phyloP scores from a whole-genome alignment of 1,140 invertebrate species.

The Idris sp. region DNA sequence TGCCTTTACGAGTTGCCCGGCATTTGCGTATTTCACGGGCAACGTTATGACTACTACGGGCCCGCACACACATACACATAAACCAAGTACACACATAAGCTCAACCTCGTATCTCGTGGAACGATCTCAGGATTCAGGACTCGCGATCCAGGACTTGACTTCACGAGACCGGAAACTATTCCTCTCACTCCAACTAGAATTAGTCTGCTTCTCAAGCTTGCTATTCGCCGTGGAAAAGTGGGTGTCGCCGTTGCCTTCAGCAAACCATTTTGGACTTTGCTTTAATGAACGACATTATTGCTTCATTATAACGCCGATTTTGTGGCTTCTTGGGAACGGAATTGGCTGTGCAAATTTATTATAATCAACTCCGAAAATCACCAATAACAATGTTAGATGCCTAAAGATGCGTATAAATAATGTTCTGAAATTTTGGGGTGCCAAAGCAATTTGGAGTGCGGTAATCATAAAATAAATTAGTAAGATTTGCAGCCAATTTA shows the following conservation, averaged over 20 bases:
- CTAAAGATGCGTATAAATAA: no score
- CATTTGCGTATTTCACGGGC: constrained; percentile 71
- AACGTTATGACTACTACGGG: constrained; percentile 66
- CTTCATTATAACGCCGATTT: constrained; percentile 20
- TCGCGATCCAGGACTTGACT: constrained; percentile 50
- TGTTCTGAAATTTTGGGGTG: no score
- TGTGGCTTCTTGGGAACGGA: constrained; percentile 2
- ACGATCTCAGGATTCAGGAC: constrained; percentile 59
- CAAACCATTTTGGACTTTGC: constrained; percentile 13
- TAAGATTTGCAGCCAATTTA: no score
- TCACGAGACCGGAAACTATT: constrained; percentile 60
- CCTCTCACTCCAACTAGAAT: constrained; percentile 31
- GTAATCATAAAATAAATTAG: no score
- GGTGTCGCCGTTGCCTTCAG: constrained; percentile 6
- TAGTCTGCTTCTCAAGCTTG: constrained; percentile 29
- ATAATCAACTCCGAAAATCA: not conserved
- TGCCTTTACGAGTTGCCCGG: constrained; percentile 69
- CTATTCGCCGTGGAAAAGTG: constrained; percentile 24
- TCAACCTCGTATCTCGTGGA: constrained; percentile 42
- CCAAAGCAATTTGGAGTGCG: no score
- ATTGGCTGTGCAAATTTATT: constrained; percentile 6
- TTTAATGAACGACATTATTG: constrained; percentile 45
- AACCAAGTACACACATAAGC: constrained; percentile 42
- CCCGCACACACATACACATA: constrained; percentile 27
- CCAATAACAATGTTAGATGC: not conserved